Evolutionary conservation across 1,140 invertebrate genomes (phyloP).

Genomic region (Hyposmocoma kahamanoa): DNA sequence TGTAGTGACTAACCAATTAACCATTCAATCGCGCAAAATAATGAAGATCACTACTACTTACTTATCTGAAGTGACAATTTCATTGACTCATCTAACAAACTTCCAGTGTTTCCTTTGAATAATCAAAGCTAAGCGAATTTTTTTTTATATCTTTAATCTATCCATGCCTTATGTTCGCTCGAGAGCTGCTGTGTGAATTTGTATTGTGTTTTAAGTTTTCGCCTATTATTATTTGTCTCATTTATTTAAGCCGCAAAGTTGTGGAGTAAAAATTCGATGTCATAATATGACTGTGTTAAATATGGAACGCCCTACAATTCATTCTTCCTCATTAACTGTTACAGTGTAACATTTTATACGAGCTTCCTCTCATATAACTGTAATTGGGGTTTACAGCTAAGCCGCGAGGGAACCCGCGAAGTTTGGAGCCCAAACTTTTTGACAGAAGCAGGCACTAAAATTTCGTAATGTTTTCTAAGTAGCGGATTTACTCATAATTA

Average conservation of each 20-base stretch:
- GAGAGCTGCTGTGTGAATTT: not conserved
- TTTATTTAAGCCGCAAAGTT: no score
- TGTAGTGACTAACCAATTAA: no score
- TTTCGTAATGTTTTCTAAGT: no score
- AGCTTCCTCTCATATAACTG: conserved; percentile 61
- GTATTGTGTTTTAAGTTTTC: not conserved
- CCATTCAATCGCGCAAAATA: no score
- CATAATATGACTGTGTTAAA: conserved; percentile 18
- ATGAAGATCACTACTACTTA: no score
- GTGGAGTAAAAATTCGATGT: conserved; percentile 2
- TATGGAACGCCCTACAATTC: conserved; percentile 37
- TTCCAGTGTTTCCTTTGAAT: conserved; percentile 18
- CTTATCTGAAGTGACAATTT: no score
- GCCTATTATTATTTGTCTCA: not conserved
- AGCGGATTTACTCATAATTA: no score
- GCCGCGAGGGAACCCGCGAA: no score
- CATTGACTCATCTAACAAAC: no score
- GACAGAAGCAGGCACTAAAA: no score
- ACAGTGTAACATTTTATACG: conserved; percentile 45
- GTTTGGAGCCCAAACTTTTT: no score
- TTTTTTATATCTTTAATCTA: not conserved
- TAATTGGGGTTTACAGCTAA: no score
- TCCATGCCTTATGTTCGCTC: not conserved
- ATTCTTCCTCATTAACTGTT: conserved; percentile 60
- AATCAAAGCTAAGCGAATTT: conserved; percentile 1